Evolutionary conservation across 35 echinoderm and acorn worm species (phyloP).

Genomic region (Eucidaris tribuloides): DNA sequence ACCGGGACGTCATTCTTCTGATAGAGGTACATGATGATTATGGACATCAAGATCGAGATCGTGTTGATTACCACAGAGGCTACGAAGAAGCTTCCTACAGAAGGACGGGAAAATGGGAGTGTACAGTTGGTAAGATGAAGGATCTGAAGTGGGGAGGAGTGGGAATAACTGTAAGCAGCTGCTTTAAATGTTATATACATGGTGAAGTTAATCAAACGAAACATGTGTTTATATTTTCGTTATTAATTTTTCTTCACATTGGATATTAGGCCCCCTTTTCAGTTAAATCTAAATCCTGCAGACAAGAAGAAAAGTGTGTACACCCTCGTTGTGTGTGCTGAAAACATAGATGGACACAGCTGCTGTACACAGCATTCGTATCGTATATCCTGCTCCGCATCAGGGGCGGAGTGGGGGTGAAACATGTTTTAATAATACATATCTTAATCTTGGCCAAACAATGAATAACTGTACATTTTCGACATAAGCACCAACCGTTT

Average conservation of each 20-base stretch:
- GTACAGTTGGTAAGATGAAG: not conserved
- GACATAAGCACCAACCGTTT: not conserved
- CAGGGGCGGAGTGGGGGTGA: not conserved
- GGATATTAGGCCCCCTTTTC: too few species aligned
- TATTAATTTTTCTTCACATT: too few species aligned
- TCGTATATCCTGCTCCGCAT: too few species aligned
- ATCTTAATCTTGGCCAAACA: not conserved
- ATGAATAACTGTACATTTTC: not conserved
- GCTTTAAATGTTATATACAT: not conserved
- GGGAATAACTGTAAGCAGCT: not conserved
- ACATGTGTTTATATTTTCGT: not conserved
- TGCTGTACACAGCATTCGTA: too few species aligned
- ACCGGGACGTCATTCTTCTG: not conserved
- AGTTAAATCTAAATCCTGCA: too few species aligned
- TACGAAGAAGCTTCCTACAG: not conserved
- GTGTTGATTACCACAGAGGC: conserved; percentile 4
- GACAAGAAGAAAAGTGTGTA: too few species aligned
- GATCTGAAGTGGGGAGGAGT: not conserved
- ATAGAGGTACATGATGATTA: not conserved
- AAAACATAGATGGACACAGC: too few species aligned
- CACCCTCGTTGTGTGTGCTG: too few species aligned
- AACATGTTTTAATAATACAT: not conserved
- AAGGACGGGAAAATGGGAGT: not conserved
- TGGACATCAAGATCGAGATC: conserved; percentile 1
- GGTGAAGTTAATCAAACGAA: not conserved